phyloP scores from a whole-genome alignment of 1,140 invertebrate species.

The Mactra quadrangularis region DNA sequence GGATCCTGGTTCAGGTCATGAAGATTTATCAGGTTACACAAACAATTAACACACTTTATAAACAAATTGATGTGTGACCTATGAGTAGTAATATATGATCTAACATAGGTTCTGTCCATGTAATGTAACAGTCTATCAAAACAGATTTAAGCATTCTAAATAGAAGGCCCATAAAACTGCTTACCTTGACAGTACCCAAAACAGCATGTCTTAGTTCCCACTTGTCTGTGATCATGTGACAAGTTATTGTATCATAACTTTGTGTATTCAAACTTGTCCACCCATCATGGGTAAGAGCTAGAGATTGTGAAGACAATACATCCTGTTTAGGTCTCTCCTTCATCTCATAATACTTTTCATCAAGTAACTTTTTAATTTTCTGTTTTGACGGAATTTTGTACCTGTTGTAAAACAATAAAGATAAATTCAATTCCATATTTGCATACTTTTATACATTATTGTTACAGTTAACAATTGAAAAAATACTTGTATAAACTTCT shows the following conservation, averaged over 20 bases:
- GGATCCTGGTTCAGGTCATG: no score
- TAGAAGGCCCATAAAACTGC: no score
- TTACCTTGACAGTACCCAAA: no score
- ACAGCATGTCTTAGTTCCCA: constrained; percentile 11
- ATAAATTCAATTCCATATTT: background rate
- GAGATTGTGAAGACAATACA: background rate
- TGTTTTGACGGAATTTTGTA: constrained; percentile 23
- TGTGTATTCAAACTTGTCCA: constrained; percentile 14
- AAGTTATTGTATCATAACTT: constrained; percentile 23
- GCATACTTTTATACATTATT: background rate
- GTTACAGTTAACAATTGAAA: background rate
- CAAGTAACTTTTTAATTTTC: background rate
- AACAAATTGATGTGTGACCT: no score
- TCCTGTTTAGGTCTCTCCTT: constrained; percentile 15
- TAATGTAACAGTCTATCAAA: no score
- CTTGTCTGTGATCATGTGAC: no score
- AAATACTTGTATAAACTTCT: background rate
- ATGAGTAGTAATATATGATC: no score
- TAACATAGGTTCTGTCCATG: no score
- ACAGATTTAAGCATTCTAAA: no score
- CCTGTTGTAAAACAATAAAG: constrained; percentile 4
- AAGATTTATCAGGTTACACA: no score
- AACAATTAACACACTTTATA: no score
- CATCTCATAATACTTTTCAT: background rate
- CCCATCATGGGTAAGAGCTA: constrained; percentile 33